A percentile compares a stretch with the other conserved stretches of the same genome.
phyloP scores from a whole-genome alignment of 2,888 invertebrate species.

The Zhengitettix transpicula region DNA sequence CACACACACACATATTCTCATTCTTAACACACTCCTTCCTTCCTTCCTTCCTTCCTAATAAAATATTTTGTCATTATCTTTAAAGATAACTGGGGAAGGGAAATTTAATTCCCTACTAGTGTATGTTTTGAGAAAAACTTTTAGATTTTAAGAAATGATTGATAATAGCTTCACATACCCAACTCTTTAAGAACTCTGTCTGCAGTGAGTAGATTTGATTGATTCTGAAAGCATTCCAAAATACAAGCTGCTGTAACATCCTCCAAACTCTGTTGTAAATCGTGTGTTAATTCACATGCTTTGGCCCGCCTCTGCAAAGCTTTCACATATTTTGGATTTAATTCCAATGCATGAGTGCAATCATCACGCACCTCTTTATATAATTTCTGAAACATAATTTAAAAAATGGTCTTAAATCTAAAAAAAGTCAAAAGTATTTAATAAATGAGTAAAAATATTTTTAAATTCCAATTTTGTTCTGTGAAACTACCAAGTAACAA shows the following conservation, averaged over 20 bases:
- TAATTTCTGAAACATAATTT: constrained; percentile 35
- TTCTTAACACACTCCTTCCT: too few species aligned
- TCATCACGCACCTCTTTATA: constrained; percentile 73
- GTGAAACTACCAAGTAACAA: too few species aligned
- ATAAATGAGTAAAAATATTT: too few species aligned
- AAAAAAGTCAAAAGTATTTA: background rate
- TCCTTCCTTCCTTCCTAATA: too few species aligned
- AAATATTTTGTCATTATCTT: too few species aligned
- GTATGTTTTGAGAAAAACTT: background rate
- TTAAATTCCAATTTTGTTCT: too few species aligned
- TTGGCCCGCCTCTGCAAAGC: constrained; percentile 71
- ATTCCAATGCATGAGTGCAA: constrained; percentile 67
- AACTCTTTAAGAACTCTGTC: constrained; percentile 77
- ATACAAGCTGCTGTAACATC: constrained; percentile 89
- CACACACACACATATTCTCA: too few species aligned
- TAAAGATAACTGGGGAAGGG: too few species aligned
- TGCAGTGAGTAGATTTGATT: constrained; percentile 61
- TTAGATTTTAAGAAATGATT: background rate
- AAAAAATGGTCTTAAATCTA: background rate
- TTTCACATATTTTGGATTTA: constrained; percentile 75
- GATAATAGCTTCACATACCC: constrained; percentile 26
- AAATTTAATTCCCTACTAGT: too few species aligned
- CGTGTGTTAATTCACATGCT: constrained; percentile 62
- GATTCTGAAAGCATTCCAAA: constrained; percentile 74
- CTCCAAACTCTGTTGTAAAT: constrained; percentile 67